Conservation (phyloP, 2,888 invertebrate genomes). For the Lottia gigantea region DNA sequence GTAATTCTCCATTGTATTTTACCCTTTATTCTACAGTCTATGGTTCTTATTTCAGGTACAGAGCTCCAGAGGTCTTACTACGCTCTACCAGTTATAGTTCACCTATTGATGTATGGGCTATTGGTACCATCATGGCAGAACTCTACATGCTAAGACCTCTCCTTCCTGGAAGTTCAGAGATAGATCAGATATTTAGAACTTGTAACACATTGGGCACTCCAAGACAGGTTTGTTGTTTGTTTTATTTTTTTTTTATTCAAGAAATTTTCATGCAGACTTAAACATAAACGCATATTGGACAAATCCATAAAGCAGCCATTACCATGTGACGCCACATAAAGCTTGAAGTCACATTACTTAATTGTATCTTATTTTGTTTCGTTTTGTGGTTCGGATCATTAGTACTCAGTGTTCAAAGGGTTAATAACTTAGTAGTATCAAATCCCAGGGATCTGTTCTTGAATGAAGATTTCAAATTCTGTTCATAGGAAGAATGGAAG, state of each 20-base stretch:
- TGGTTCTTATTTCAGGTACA: constrained; percentile 77
- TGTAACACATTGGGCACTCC: constrained; percentile 94
- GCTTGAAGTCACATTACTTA: no score
- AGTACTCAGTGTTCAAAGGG: no score
- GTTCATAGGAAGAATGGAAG: constrained; percentile 85
- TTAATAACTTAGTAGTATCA: neutral
- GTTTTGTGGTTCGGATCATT: no score
- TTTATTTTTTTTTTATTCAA: no score
- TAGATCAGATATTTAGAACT: constrained; percentile 95
- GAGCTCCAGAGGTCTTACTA: constrained; percentile 92
- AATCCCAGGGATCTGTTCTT: no score
- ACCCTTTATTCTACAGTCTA: no score
- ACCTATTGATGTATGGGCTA: constrained; percentile 98
- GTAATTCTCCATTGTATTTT: no score
- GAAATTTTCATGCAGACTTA: no score
- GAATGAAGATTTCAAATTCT: constrained; percentile 10
- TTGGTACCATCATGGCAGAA: constrained; percentile 98
- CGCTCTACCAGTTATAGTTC: constrained; percentile 96
- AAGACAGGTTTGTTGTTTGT: constrained; percentile 74
- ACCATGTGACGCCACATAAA: no score
- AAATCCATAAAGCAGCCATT: no score
- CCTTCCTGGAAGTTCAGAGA: constrained; percentile 96
- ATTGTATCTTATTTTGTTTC: no score
- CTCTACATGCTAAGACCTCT: constrained; percentile 93
- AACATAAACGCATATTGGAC: no score